Conservation (phyloP, 2,797 vertebrate genomes). For the Nannoperca obscura region DNA sequence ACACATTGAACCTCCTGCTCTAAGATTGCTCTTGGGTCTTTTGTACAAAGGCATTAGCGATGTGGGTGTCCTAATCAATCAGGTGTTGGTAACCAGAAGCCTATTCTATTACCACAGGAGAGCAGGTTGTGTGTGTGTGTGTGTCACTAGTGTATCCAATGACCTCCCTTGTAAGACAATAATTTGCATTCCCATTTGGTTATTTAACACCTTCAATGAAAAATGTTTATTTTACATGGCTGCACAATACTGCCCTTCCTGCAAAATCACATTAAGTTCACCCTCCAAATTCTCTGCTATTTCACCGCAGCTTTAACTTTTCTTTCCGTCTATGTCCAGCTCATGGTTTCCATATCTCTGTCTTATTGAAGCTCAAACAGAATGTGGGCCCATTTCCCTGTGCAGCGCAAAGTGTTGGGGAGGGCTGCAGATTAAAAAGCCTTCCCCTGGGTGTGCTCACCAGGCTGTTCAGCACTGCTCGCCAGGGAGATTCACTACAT, state of each 20-base stretch:
- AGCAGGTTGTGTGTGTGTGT: neutral
- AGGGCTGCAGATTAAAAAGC: conserved; percentile 83
- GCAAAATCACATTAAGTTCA: conserved; percentile 41
- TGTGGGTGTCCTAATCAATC: conserved; percentile 59
- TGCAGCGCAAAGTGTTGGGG: conserved; percentile 65
- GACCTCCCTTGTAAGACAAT: conserved; percentile 42
- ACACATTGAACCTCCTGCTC: conserved; percentile 28
- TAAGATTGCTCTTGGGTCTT: conserved; percentile 33
- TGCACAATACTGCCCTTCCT: conserved; percentile 4
- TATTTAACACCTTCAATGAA: conserved; percentile 32
- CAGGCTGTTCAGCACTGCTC: conserved; percentile 76
- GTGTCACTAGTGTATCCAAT: conserved; percentile 20
- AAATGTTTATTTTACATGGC: conserved; percentile 19
- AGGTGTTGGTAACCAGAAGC: conserved; percentile 44
- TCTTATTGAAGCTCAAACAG: conserved; percentile 73
- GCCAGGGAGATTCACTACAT: conserved; percentile 83
- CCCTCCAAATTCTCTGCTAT: conserved; percentile 31
- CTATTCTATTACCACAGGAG: conserved; percentile 25
- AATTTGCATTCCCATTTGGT: conserved; percentile 37
- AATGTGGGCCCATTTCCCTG: conserved; percentile 69
- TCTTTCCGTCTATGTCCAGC: conserved; percentile 54
- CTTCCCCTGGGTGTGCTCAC: conserved; percentile 79
- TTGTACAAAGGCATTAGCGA: conserved; percentile 20
- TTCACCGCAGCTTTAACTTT: conserved; percentile 27
- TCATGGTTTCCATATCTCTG: conserved; percentile 64